Evolutionary conservation across 2,113 vertebrate genomes (phyloP).

Genomic region (Nannospalax galili): DNA sequence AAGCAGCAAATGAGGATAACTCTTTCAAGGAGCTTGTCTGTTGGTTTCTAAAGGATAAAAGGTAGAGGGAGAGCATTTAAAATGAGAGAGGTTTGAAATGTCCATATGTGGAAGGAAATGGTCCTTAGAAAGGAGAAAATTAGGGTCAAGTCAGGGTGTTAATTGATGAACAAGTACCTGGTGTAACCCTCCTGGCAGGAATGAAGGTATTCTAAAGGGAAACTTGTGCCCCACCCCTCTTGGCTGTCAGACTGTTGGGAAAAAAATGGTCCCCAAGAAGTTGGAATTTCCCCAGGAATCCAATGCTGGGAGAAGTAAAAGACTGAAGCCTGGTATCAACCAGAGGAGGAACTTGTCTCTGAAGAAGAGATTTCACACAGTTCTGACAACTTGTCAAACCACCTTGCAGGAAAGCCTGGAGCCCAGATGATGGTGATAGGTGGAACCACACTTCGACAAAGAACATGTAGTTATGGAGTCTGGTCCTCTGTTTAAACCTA

Average conservation of each 20-base stretch:
- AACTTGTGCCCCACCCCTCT: background rate
- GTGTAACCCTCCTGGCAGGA: background rate
- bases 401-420: background rate
- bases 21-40: background rate
- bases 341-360: background rate
- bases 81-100: too few relatives aligned
- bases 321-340: background rate
- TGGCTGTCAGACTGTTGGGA: background rate
- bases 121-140: background rate
- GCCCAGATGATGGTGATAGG: background rate
- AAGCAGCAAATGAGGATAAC: background rate
- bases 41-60: background rate
- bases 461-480: background rate
- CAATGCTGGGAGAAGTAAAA: background rate
- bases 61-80: background rate
- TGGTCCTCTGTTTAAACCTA: background rate
- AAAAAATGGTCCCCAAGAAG: background rate
- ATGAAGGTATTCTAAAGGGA: background rate
- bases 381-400: background rate
- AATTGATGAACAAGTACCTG: background rate
- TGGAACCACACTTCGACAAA: background rate
- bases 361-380: background rate
- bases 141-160: background rate
- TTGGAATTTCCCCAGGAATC: background rate
- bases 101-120: background rate